Evolutionary conservation across 2,888 invertebrate genomes (phyloP).

Genomic region (Xestia sexstrigata): DNA sequence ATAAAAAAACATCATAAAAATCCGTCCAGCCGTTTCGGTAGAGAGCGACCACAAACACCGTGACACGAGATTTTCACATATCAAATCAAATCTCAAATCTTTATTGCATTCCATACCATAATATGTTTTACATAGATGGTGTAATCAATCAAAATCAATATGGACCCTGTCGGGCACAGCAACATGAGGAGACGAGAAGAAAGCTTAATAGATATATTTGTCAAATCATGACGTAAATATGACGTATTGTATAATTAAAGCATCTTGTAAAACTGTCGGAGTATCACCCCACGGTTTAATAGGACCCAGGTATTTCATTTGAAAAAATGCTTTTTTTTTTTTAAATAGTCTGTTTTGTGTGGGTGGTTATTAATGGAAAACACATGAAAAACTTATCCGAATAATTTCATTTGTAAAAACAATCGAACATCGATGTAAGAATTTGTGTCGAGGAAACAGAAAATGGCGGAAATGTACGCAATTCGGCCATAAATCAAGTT

Average conservation of each 20-base stretch:
- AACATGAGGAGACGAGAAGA: no score
- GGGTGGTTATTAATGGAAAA: no score
- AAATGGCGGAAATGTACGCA: slow-evolving; percentile 44
- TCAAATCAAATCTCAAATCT: no score
- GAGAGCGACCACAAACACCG: no score
- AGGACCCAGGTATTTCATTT: neutral
- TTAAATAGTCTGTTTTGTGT: neutral
- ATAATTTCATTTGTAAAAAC: slow-evolving; percentile 10
- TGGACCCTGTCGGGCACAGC: no score
- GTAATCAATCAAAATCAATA: no score
- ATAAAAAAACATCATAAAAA: no score
- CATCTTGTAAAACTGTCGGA: neutral
- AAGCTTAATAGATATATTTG: no score
- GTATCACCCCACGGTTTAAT: neutral
- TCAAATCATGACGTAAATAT: neutral
- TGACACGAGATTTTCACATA: neutral
- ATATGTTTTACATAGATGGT: no score
- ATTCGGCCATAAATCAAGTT: slow-evolving; percentile 50
- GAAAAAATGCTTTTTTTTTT: no score
- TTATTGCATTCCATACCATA: no score
- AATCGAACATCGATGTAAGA: slow-evolving; percentile 15
- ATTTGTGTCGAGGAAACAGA: slow-evolving; percentile 24
- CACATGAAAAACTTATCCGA: neutral
- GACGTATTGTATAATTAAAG: neutral
- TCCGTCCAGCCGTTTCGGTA: no score